phyloP scores from a whole-genome alignment of 2,797 vertebrate genomes.

The Xenopus petersii region DNA sequence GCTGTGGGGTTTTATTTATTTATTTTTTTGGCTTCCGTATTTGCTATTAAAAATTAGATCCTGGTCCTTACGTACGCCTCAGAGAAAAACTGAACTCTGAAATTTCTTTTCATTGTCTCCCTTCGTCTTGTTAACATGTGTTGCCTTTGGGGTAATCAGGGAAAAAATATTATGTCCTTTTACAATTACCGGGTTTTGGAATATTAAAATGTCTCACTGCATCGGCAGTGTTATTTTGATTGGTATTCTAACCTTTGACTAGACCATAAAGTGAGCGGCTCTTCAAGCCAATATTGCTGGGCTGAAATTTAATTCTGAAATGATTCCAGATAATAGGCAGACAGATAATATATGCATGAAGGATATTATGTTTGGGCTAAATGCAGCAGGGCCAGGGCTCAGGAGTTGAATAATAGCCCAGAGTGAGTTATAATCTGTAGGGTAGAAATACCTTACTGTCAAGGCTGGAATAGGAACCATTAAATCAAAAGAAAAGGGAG shows the following conservation, averaged over 20 bases:
- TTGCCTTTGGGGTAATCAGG: constrained; percentile 86
- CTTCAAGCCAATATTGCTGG: constrained; percentile 86
- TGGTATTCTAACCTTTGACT: constrained; percentile 99
- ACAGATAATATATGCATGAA: constrained; percentile 98
- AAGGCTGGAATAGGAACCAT: constrained; percentile 86
- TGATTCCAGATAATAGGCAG: constrained; percentile 97
- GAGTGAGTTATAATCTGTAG: constrained; percentile 89
- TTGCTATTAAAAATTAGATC: constrained; percentile 22
- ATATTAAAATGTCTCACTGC: constrained; percentile 98
- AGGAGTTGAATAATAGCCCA: constrained; percentile 94
- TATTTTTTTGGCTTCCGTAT: neutral
- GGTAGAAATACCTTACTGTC: constrained; percentile 97
- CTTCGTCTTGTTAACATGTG: constrained; percentile 79
- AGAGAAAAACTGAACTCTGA: constrained; percentile 74
- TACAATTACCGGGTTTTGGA: constrained; percentile 95
- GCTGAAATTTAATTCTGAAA: constrained; percentile 95
- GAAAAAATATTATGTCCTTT: constrained; percentile 90
- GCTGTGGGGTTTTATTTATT: neutral
- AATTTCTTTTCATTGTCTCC: constrained; percentile 72
- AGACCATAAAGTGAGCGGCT: constrained; percentile 81
- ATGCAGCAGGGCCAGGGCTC: constrained; percentile 88
- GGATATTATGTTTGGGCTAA: constrained; percentile 97
- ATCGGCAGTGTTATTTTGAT: constrained; percentile 95
- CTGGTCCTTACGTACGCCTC: constrained; percentile 67
- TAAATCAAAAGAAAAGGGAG: constrained; percentile 80